Base-by-base conservation (phyloP, 2,113 vertebrate genomes). In the Dipodomys stephensi region DNA sequence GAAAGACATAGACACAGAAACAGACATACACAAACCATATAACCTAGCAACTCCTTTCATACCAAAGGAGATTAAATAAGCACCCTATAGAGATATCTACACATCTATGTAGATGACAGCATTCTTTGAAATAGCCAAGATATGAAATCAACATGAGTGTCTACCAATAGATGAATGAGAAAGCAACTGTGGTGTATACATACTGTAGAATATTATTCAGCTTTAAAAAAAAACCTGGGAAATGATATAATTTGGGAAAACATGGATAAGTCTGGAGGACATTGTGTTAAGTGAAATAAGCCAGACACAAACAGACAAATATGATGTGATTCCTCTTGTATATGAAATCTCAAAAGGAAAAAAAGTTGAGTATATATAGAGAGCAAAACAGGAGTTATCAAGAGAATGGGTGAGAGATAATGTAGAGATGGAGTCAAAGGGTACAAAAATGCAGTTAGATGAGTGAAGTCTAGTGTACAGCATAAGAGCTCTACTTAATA, bases 241-340 rank as follows among this genome's bases (percentile, higher is more conserved):
- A 57, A 60, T 57, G 22, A 18, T 90, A 18, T 39, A 23, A 27
- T 68, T 60, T 87, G 62, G 28, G 13, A 68, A 60, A 84, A 67
- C 3, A 32, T 69, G 32, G 13, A 69, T 49, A 13, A 86, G 35
- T 13, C 25, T 22, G 28, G 30, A 81, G 32, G 35, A 62, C 28
- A 87, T 64, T 46, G 68, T 35, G 28, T n/a, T 76, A 81, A 81
- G 12, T 91, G 18, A 94, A 60, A 80, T 60, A 90, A 94, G 49
- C 46, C 35, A 86, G 8, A 7, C 27, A 7, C 27, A 74, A 44
- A 86, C 80, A 62, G 44, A 44, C 46, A 90, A 90, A 25, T 57
- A 73, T 15, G 53, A 8, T 16, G 6, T 68, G 12, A 94, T 74
- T 35, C 23, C 13, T 74, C 28, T 81, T 74, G 9, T 7, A 68